Base-by-base conservation (phyloP, 1,140 invertebrate species). In the Olivierus martensii region DNA sequence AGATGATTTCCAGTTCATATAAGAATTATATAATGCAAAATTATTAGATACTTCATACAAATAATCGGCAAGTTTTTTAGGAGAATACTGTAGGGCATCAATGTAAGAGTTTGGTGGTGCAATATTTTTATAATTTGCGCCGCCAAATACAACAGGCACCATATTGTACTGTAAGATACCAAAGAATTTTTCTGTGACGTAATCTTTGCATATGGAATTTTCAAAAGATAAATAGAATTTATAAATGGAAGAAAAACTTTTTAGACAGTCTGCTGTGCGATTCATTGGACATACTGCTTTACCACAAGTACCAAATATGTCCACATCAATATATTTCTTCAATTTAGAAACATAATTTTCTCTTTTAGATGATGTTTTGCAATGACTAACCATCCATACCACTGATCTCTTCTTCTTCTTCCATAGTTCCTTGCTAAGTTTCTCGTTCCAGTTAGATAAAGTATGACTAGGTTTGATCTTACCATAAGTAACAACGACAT, bases 221-320 rank as follows among this genome's bases (percentile, higher is more conserved):
- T 74, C 72, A 56, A 73, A 71, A 5, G 70, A 52, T 15, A 74
- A 50, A 49, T 72, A 74, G 45, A 69, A 69, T 42, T 60, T 57
- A 60, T 66, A 66, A 14, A 36, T n/a, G 14, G 52, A 41, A 14
- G 51, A 49, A 37, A 52, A 53, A 19, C 47, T 52, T 18, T 57
- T 15, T 3, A 52, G 35, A n/a, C 55, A 57, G 2, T 46, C 35
- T 6, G 49, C 14, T 22, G 55, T 49, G 35, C 42, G 48, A 14
- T 50, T 47, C 0, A 41, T 17, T 6, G 21, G 37, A 38, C 55
- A 57, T 2, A 37, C 35, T 11, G 39, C 50, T 3, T 15, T 22
- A 10, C 55, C 55, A 56, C 72, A 74, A 1, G 48, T 55, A 19
- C 72, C 73, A 51, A 65, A 73, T 28, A 71, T 68, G 55, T 72